Percentiles rank a stretch among this genome's conserved stretches.
phyloP scores from a whole-genome alignment of 2,113 vertebrate species.

The Perccottus glenii region DNA sequence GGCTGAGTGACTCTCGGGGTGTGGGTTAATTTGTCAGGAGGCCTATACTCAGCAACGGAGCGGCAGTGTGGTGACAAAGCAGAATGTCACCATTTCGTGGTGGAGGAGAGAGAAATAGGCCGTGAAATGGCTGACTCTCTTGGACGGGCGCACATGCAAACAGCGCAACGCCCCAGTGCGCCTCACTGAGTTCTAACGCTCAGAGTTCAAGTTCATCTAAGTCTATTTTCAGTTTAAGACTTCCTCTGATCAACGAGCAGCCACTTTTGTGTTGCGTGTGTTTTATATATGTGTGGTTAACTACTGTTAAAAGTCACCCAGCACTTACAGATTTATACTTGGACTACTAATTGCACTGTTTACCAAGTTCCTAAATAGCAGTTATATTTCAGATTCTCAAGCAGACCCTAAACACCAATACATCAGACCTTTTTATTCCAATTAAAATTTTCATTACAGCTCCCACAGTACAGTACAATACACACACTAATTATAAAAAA shows the following conservation, averaged over 20 bases:
- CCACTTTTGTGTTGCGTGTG: not conserved
- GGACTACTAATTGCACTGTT: constrained; percentile 6
- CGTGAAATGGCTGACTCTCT: constrained; percentile 63
- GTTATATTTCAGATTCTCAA: constrained; percentile 6
- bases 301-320: not conserved
- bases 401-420: constrained; percentile 4
- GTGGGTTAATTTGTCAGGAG: constrained; percentile 73
- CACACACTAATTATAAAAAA: constrained; percentile 6
- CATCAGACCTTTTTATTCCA: constrained; percentile 5
- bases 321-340: constrained; percentile 1
- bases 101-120: constrained; percentile 56
- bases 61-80: constrained; percentile 60
- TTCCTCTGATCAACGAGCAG: constrained; percentile 10
- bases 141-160: constrained; percentile 19
- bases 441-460: constrained; percentile 5
- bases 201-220: constrained; percentile 28
- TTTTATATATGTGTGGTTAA: not conserved
- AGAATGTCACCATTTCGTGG: constrained; percentile 61
- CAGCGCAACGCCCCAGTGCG: constrained; percentile 24
- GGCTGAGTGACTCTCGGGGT: constrained; percentile 65
- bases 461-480: constrained; percentile 7
- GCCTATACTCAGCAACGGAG: constrained; percentile 48
- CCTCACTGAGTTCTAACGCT: constrained; percentile 29
- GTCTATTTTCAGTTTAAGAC: constrained; percentile 35
- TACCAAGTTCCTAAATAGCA: constrained; percentile 2